Conservation (phyloP, 1,140 invertebrate genomes). For the Bombus ignitus region DNA sequence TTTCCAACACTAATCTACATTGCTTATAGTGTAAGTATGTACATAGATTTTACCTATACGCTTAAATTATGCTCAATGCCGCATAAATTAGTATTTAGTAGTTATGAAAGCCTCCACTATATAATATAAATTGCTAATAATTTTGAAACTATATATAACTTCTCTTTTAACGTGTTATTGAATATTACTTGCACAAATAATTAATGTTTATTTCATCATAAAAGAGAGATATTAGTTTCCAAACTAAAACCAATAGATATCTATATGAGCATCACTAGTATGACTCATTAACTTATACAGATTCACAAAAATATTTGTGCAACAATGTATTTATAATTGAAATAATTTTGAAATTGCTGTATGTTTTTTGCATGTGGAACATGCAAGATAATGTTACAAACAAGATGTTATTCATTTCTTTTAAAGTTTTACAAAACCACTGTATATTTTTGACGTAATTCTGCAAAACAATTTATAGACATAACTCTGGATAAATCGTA, state of each 20-base stretch:
- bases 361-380: too few relatives aligned
- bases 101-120: not conserved
- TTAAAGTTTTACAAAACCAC: too few relatives aligned
- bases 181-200: not conserved
- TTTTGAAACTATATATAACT: not conserved
- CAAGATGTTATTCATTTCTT: not conserved
- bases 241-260: not conserved
- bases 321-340: too few relatives aligned
- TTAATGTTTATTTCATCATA: not conserved
- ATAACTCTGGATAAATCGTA: too few relatives aligned
- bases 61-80: not conserved
- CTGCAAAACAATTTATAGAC: too few relatives aligned
- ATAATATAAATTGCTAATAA: not conserved
- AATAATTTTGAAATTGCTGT: too few relatives aligned
- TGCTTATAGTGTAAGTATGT: slow-evolving; percentile 20
- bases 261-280: too few relatives aligned
- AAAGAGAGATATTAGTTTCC: not conserved
- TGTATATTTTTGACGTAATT: not conserved
- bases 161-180: not conserved
- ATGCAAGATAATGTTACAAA: not conserved
- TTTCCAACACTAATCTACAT: not conserved
- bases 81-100: slow-evolving; percentile 17
- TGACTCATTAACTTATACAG: too few relatives aligned
- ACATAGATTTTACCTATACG: slow-evolving; percentile 2
- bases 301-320: too few relatives aligned